Base-by-base conservation (phyloP, 2,797 vertebrate genomes). In the Gymnopithys bicolor region DNA sequence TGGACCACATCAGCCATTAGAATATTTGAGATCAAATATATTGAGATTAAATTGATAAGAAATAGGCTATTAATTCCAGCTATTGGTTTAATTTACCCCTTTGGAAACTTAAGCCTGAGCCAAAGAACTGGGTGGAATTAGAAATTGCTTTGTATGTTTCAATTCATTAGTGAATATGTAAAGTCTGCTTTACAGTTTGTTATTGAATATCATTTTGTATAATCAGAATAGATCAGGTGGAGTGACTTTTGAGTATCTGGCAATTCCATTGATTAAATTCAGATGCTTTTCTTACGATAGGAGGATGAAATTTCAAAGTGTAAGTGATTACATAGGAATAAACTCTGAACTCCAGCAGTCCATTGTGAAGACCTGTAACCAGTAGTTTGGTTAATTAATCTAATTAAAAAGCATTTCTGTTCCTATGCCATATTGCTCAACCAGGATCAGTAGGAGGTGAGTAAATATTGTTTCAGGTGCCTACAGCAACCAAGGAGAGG, bases 201-300 rank as follows among this genome's bases (percentile, higher is more conserved):
- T 93, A 77, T 66, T 95, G 69, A 89, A 74, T 95, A 85, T 79
- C 1, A 77, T 92, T 92, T 88, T 84, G 35, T 93, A 58, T 89
- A 85, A 90, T 96, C 89, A 83, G 75, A 85, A 71, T 90, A 94
- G 68, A 90, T 91, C 49, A 67, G 41, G 53, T 7, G 3, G 59
- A 92, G 78, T 87, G 59, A 58, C 78, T 92, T 89, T 51, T 18
- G 19, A 85, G 56, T 93, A 55, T 89, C 87, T 92, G 70, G 51
- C 33, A 91, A 92, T 93, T 94, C 66, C 52, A 91, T 19, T 94
- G 89, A 92, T 94, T 94, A 84, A 94, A 94, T 94, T 92, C 78
- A 92, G n/a, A 69, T 93, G 68, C 75, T 93, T 92, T 89, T 85
- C 64, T 56, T 87, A 39, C 2, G 21, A 71, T 58, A 69, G 3